phyloP scores from a whole-genome alignment of 2,888 invertebrate species.

The Pachycephus smyrnensis region DNA sequence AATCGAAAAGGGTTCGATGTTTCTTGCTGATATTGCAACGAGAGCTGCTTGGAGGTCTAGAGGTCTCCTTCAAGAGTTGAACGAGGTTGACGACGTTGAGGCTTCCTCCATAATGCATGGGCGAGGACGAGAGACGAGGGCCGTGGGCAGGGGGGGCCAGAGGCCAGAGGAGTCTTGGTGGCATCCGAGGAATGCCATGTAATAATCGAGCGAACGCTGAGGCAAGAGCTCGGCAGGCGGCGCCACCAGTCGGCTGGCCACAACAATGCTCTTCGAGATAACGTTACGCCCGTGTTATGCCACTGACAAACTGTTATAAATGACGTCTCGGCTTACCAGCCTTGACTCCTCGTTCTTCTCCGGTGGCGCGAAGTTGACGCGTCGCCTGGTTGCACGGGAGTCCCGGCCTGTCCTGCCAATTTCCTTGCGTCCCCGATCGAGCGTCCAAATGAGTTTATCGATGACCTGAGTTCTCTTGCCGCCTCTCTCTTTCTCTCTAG shows the following conservation, averaged over 20 bases:
- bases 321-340: background rate
- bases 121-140: background rate
- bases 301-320: background rate
- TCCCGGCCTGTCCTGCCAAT: background rate
- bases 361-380: background rate
- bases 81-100: background rate
- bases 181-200: slow-evolving; percentile 65
- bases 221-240: slow-evolving; percentile 54
- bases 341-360: background rate
- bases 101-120: background rate
- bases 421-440: background rate
- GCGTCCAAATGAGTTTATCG: background rate
- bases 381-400: background rate
- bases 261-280: slow-evolving; percentile 26
- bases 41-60: background rate
- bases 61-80: no score
- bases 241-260: slow-evolving; percentile 55
- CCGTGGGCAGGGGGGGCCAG: slow-evolving; percentile 16
- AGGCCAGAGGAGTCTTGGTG: slow-evolving; percentile 49
- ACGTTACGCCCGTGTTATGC: background rate
- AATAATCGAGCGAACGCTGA: slow-evolving; percentile 61
- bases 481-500: background rate
- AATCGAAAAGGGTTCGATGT: slow-evolving; percentile 20
- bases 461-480: background rate
- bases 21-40: background rate